Conservation (phyloP, 2,797 vertebrate genomes). For the Melanotaenia boesemani region DNA sequence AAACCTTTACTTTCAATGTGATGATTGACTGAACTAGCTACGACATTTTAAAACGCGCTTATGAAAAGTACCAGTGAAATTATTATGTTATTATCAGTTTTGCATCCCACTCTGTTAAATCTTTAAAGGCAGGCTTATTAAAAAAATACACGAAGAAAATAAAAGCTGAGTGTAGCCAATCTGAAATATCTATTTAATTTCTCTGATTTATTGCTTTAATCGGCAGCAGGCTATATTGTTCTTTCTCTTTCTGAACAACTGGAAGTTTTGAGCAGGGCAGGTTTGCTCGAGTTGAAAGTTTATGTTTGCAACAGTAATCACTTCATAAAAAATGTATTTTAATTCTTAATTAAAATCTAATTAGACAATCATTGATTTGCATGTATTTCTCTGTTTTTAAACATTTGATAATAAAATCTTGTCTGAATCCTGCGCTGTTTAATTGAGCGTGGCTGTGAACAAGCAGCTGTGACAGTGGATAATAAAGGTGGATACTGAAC, state of each 20-base stretch:
- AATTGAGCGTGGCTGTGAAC: conserved; percentile 2
- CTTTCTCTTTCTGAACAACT: background rate
- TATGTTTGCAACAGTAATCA: background rate
- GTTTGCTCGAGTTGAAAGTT: background rate
- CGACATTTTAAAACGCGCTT: conserved; percentile 23
- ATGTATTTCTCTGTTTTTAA: background rate
- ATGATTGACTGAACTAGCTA: background rate
- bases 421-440: conserved; percentile 3
- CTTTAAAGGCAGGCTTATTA: conserved; percentile 9
- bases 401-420: background rate
- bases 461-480: conserved; percentile 18
- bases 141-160: background rate
- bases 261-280: background rate
- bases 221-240: background rate
- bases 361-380: background rate
- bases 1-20: no score
- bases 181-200: background rate
- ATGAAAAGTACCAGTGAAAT: conserved; percentile 31
- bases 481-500: conserved; percentile 32
- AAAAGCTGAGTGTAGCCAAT: background rate
- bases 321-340: background rate
- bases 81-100: conserved; percentile 9
- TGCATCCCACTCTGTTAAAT: conserved; percentile 11
- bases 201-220: background rate
- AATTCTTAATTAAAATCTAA: background rate